Evolutionary conservation across 30 jellyfish, hydroid and myxozoan species (phyloP), one percentile per base, ranked within the genome.

Genomic region (Rhopilema esculentum): DNA sequence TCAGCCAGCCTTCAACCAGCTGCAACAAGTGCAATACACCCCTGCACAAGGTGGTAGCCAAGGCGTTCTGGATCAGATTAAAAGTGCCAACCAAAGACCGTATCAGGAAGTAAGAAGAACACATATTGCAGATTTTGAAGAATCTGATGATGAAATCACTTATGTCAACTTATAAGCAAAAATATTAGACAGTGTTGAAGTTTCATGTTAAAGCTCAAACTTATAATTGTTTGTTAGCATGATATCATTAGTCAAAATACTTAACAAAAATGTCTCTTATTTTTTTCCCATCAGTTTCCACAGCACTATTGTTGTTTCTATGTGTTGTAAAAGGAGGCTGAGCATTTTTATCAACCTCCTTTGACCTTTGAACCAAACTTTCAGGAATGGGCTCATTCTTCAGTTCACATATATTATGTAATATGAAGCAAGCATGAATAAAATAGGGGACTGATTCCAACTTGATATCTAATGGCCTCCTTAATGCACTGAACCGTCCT

Each of bases 181-280:
- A 63, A 63, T 19, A 19, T 19, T 63, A 24, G 29, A 63, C 73
- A 19, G 73, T 63, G 29, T 24, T 19, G 17, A 63, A 40, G 57
- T 40, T 40, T 40, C 57, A 40, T 40, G 57, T 40, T 40, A 40
- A 40, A 40, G 57, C 57, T 40, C 57, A 40, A 40, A 40, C 57
- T 40, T 40, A 40, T 40, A 40, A 40, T 40, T 40, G 57, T 6
- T 40, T 40, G 57, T 40, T 40, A 40, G 57, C 93, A 17, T 19
- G 92, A 92, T 26, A 40, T 84, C 64, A 33, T 51, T 48, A 33
- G 95, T 76, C 83, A 79, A 79, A 79, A 65, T 79, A 79, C 82
- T 79, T 29, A 20, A 66, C 80, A 52, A 79, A 53, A 16, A 75
- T 62, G 7, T 66, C 26, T 62, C 89, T 62, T 22, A 79, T 79